Percentiles rank a stretch among this genome's conserved stretches.
These are phyloP conservation scores for Rhizoglyphus robini DNA, from an alignment of 1,140 invertebrate genomes.

Conservation along the genomic window DNA sequence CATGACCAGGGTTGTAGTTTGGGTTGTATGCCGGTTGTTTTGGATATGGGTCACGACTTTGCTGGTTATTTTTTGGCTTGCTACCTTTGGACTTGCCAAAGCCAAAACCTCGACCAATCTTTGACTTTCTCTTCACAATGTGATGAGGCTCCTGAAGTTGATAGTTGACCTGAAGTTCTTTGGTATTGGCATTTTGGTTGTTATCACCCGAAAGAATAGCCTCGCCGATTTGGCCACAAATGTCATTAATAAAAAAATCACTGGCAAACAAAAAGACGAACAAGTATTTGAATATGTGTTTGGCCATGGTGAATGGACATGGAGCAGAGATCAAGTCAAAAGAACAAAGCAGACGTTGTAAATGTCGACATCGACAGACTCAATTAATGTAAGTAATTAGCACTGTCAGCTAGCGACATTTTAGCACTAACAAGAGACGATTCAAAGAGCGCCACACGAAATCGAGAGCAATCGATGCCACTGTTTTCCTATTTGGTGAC, in stretches of 20 bases:
- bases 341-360: too few relatives aligned
- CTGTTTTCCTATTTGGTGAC: not conserved
- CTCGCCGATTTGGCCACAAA: not conserved
- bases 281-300: not conserved
- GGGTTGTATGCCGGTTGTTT: slow-evolving; percentile 17
- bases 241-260: not conserved
- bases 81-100: not conserved
- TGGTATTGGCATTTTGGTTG: not conserved
- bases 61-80: not conserved
- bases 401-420: too few relatives aligned
- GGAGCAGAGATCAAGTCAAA: not conserved
- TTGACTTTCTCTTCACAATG: slow-evolving; percentile 12
- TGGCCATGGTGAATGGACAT: not conserved
- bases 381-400: too few relatives aligned
- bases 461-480: not conserved
- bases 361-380: too few relatives aligned
- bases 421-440: too few relatives aligned
- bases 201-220: not conserved
- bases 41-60: not conserved
- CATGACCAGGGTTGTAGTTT: not conserved
- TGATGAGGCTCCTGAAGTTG: not conserved
- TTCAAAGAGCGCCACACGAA: not conserved
- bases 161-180: not conserved
- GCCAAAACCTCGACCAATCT: not conserved
- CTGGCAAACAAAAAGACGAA: not conserved